Conservation (phyloP, 1,140 invertebrate genomes). For the Bombus breviceps region DNA sequence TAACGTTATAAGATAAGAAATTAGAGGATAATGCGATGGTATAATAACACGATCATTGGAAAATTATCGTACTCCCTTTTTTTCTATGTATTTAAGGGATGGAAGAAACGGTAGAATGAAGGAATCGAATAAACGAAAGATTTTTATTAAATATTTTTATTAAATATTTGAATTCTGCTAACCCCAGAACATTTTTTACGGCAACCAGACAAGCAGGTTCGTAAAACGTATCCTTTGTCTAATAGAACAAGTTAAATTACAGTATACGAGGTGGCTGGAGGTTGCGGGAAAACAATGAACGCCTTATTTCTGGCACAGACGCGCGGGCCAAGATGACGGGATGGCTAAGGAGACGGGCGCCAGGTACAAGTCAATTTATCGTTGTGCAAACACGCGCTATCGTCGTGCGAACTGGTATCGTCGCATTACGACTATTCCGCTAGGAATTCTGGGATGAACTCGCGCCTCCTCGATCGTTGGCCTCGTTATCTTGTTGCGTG, state of each 20-base stretch:
- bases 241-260: background rate
- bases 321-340: slow-evolving; percentile 32
- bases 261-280: background rate
- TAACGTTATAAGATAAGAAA: no score
- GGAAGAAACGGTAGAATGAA: no score
- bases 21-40: no score
- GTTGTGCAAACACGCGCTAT: slow-evolving; percentile 66
- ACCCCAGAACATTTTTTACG: no score
- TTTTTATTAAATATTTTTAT: no score
- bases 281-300: slow-evolving; percentile 54
- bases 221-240: background rate
- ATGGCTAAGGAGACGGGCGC: slow-evolving; percentile 62
- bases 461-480: slow-evolving; percentile 35
- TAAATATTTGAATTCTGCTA: no score
- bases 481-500: slow-evolving; percentile 21
- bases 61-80: no score
- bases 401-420: slow-evolving; percentile 59
- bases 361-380: slow-evolving; percentile 69
- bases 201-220: background rate
- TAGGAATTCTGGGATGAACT: slow-evolving; percentile 33
- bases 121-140: no score
- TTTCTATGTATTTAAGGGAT: no score
- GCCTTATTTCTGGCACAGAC: slow-evolving; percentile 64
- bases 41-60: no score
- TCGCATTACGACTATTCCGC: slow-evolving; percentile 40